Evolutionary conservation across 2,113 vertebrate species (phyloP).

Genomic region (Dascyllus trimaculatus): DNA sequence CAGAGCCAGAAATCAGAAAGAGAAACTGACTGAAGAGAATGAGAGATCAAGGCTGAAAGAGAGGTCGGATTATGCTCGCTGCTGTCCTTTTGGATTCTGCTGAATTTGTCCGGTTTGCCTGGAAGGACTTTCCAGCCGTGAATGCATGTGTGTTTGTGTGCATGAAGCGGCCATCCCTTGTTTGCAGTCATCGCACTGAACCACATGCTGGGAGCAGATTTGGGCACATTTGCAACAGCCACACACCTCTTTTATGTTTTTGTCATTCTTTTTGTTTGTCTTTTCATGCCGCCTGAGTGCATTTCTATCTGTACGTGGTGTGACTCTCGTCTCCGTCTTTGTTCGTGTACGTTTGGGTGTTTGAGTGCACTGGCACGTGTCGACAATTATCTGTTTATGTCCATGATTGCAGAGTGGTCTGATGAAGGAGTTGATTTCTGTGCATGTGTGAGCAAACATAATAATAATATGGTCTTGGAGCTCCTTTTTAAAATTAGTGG

Average conservation of each 20-base stretch:
- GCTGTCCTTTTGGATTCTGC: constrained; percentile 60
- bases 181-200: constrained; percentile 40
- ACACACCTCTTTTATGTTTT: constrained; percentile 26
- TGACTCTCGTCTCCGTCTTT: too few relatives aligned
- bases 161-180: constrained; percentile 10
- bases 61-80: constrained; percentile 45
- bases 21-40: constrained; percentile 1
- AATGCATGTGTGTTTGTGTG: constrained; percentile 53
- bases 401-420: constrained; percentile 6
- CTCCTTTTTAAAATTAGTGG: too few relatives aligned
- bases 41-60: not conserved
- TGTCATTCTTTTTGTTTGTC: not conserved
- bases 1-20: constrained; percentile 8
- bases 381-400: constrained; percentile 29
- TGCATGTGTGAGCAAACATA: constrained; percentile 10
- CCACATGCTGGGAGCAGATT: constrained; percentile 34
- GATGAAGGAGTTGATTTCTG: constrained; percentile 31
- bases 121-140: constrained; percentile 62
- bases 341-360: not conserved
- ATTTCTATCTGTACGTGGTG: not conserved
- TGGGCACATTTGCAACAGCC: constrained; percentile 28
- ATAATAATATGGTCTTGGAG: constrained; percentile 10
- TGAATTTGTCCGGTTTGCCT: constrained; percentile 51
- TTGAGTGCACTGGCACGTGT: constrained; percentile 34
- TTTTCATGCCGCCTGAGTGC: not conserved